Percentiles rank a stretch among this genome's conserved stretches.
These are phyloP conservation scores for Sus scrofa DNA, from an alignment of 2,113 vertebrate species.

Conservation along the genomic window DNA sequence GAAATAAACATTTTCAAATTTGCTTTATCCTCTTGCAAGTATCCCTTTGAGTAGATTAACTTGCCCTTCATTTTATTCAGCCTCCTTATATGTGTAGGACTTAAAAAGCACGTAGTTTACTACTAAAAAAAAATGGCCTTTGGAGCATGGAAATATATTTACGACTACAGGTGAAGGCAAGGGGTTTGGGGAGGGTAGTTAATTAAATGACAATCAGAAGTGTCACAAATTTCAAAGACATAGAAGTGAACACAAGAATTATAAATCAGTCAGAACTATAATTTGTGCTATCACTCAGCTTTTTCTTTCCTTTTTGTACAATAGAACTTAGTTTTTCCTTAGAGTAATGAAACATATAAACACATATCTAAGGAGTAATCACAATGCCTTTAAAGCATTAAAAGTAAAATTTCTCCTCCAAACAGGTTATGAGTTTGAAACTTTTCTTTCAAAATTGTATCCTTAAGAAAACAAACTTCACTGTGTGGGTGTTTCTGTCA, in stretches of 20 bases:
- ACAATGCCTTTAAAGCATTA: neutral
- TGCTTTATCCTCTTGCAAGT: slow-evolving; percentile 75
- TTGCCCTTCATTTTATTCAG: slow-evolving; percentile 57
- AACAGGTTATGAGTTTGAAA: neutral
- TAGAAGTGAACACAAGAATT: slow-evolving; percentile 41
- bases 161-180: neutral
- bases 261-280: slow-evolving; percentile 37
- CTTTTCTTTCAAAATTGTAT: neutral
- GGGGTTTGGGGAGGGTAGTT: neutral
- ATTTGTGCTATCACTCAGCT: neutral
- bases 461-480: neutral
- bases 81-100: neutral
- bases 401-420: neutral
- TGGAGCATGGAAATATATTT: slow-evolving; percentile 46
- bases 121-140: slow-evolving; percentile 58
- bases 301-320: slow-evolving; percentile 38
- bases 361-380: neutral
- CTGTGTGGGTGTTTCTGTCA: neutral
- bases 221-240: slow-evolving; percentile 69
- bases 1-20: slow-evolving; percentile 75
- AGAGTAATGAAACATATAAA: neutral
- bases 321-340: neutral
- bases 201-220: slow-evolving; percentile 74
- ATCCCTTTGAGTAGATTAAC: slow-evolving; percentile 62
- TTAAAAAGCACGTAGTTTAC: slow-evolving; percentile 21